Conservation (phyloP, 2,888 invertebrate species). For the Drosophila glabriapex region DNA sequence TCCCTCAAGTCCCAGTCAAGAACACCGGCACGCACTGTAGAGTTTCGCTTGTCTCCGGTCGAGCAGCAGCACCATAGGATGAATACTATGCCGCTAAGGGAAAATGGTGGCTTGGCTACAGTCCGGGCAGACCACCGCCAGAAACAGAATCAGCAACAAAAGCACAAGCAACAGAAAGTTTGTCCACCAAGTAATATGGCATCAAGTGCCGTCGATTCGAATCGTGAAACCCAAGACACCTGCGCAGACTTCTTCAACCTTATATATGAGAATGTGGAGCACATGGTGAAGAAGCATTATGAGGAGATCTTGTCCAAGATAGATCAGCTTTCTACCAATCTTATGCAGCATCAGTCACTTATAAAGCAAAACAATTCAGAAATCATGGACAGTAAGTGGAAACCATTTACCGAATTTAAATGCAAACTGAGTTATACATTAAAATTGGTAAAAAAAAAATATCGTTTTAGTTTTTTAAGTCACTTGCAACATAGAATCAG, state of each 20-base stretch:
- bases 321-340: conserved; percentile 31
- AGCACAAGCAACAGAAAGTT: neutral
- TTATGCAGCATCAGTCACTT: conserved; percentile 45
- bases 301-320: conserved; percentile 45
- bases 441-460: neutral
- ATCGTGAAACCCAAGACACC: conserved; percentile 64
- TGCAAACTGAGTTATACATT: neutral
- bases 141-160: neutral
- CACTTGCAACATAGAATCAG: neutral
- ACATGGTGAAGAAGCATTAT: conserved; percentile 55
- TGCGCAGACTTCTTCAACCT: conserved; percentile 79
- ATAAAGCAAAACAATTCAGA: conserved; percentile 49
- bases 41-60: conserved; percentile 35
- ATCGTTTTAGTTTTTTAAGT: neutral
- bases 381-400: conserved; percentile 64
- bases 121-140: conserved; percentile 1
- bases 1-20: conserved; percentile 6
- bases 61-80: conserved; percentile 8
- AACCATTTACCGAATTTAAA: neutral
- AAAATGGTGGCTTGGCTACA: neutral
- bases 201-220: conserved; percentile 9
- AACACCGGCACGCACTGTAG: conserved; percentile 15
- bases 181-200: neutral
- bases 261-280: conserved; percentile 75
- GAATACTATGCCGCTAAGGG: neutral